A percentile compares a stretch with the other conserved stretches of the same genome.
Evolutionary conservation across 2,113 vertebrate genomes (phyloP).

Genomic region (Ochotona curzoniae): DNA sequence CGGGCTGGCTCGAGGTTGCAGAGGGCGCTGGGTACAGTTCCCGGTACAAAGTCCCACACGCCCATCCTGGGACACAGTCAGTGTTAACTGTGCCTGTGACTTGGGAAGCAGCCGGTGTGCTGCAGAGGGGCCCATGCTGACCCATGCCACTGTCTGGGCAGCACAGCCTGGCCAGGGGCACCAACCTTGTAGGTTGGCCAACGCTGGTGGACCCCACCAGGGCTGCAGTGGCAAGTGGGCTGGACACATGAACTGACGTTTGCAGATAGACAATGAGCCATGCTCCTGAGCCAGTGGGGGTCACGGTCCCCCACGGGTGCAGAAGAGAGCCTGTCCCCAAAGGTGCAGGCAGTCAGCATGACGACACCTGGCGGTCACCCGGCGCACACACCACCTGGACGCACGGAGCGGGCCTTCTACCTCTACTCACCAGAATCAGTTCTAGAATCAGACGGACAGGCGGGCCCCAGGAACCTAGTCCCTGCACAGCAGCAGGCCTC

Average conservation of each 20-base stretch:
- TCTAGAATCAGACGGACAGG: slow-evolving; percentile 13
- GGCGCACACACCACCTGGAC: not conserved
- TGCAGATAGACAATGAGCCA: slow-evolving; percentile 65
- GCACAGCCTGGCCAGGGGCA: not conserved
- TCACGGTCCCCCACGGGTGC: slow-evolving; percentile 19
- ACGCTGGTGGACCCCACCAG: slow-evolving; percentile 26
- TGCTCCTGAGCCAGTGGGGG: slow-evolving; percentile 69
- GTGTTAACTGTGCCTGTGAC: too few relatives aligned
- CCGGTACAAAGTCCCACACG: not conserved
- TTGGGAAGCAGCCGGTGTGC: not conserved
- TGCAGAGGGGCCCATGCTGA: slow-evolving; percentile 16
- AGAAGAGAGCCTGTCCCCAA: not conserved
- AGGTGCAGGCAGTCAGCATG: slow-evolving; percentile 58
- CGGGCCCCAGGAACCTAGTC: slow-evolving; percentile 40
- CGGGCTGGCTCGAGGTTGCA: not conserved
- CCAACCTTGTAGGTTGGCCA: not conserved
- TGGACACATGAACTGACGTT: slow-evolving; percentile 67
- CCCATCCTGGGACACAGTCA: too few relatives aligned
- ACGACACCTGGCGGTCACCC: slow-evolving; percentile 52
- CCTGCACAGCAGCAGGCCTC: slow-evolving; percentile 6
- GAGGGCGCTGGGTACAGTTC: not conserved
- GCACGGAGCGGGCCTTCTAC: slow-evolving; percentile 18
- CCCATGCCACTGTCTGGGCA: not conserved
- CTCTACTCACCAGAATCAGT: slow-evolving; percentile 58
- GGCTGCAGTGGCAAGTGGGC: slow-evolving; percentile 49